Conservation (phyloP, 2,888 invertebrate species). For the Malacosoma neustria region DNA sequence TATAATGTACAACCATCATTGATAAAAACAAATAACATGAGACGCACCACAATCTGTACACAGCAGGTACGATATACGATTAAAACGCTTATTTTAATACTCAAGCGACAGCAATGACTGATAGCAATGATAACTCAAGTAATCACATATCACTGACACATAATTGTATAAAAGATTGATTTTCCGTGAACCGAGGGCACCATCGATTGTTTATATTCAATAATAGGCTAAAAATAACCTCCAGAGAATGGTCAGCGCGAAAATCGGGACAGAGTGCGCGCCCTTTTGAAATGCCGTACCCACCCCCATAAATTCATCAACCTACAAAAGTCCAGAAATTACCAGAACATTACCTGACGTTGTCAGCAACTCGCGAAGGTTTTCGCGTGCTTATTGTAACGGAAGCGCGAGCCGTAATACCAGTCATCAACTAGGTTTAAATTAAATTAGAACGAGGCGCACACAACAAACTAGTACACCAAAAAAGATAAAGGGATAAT, state of each 20-base stretch:
- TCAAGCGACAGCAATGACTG: no score
- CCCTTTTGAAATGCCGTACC: constrained; percentile 26
- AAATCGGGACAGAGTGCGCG: constrained; percentile 40
- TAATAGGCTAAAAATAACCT: constrained; percentile 53
- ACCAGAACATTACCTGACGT: constrained; percentile 32
- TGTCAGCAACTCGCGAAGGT: constrained; percentile 26
- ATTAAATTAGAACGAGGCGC: constrained; percentile 22
- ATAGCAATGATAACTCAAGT: no score
- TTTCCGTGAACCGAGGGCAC: constrained; percentile 25
- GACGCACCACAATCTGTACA: no score
- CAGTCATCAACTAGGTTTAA: constrained; percentile 55
- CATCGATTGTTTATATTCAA: constrained; percentile 52
- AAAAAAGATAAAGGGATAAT: constrained; percentile 19
- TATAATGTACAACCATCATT: no score
- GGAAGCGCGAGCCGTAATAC: constrained; percentile 62
- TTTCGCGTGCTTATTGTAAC: constrained; percentile 58
- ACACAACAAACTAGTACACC: constrained; percentile 6
- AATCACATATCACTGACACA: no score
- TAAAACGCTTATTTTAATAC: no score
- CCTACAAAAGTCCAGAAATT: background rate
- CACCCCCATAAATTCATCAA: background rate
- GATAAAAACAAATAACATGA: no score
- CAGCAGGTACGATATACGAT: no score
- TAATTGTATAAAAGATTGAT: constrained; percentile 9
- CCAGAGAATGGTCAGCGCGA: constrained; percentile 60